Evolutionary conservation across 1,140 invertebrate species (phyloP).

Genomic region (Tetramorium alpestre): DNA sequence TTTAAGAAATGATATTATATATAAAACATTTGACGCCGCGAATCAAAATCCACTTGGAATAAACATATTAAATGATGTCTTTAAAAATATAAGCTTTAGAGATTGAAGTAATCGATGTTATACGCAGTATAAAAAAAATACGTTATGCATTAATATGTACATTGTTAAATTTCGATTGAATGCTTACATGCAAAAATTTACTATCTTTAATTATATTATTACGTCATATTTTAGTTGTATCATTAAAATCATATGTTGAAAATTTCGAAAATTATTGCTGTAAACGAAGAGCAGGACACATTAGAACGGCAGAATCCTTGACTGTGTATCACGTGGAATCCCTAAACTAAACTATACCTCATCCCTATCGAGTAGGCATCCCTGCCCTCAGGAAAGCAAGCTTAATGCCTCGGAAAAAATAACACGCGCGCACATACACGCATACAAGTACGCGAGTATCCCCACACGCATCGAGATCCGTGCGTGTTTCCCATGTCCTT

Average conservation of each 20-base stretch:
- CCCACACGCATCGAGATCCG: constrained; percentile 58
- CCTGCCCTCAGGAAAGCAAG: constrained; percentile 80
- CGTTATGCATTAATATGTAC: neutral
- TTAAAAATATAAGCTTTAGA: neutral
- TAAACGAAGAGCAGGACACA: constrained; percentile 18
- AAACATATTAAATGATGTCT: neutral
- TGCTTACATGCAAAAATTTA: neutral
- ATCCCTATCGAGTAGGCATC: constrained; percentile 74
- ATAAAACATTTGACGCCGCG: neutral
- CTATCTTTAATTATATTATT: neutral
- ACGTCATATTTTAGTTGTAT: neutral
- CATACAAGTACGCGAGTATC: neutral
- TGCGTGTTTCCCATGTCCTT: constrained; percentile 77
- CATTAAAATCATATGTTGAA: neutral
- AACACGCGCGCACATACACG: constrained; percentile 79
- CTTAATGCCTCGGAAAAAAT: constrained; percentile 85
- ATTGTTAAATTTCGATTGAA: neutral
- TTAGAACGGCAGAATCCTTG: constrained; percentile 65
- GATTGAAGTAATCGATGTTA: neutral
- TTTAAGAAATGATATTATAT: neutral
- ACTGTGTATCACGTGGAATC: constrained; percentile 78
- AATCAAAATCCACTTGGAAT: neutral
- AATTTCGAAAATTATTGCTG: constrained; percentile 1
- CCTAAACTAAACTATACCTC: constrained; percentile 81
- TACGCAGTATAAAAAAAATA: neutral